Evolutionary conservation across 2,888 invertebrate genomes (phyloP).

Genomic region (Pteria penguin): DNA sequence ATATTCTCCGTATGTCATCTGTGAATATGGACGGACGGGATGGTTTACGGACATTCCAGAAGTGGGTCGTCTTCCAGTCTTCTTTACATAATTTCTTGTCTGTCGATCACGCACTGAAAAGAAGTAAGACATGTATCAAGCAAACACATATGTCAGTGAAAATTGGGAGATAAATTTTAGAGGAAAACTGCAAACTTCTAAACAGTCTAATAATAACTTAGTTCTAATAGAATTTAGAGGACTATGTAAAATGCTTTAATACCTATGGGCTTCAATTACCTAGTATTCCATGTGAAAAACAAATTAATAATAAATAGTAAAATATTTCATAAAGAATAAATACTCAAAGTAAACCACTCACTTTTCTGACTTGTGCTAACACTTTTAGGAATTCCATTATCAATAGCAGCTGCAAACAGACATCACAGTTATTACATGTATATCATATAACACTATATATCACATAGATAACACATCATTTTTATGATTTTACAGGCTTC

Average conservation of each 20-base stretch:
- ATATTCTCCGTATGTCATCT: constrained; percentile 35
- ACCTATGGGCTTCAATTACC: no score
- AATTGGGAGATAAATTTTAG: no score
- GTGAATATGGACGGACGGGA: constrained; percentile 26
- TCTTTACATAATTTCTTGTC: constrained; percentile 54
- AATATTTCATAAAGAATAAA: no score
- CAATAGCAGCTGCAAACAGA: constrained; percentile 72
- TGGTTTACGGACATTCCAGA: constrained; percentile 47
- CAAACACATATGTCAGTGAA: neutral
- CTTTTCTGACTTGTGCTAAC: constrained; percentile 73
- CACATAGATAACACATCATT: neutral
- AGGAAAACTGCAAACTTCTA: no score
- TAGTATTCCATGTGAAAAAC: no score
- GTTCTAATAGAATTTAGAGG: no score
- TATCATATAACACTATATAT: neutral
- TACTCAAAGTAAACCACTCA: no score
- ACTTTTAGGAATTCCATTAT: constrained; percentile 70
- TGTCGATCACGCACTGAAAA: constrained; percentile 67
- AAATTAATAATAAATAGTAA: no score
- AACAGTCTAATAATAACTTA: no score
- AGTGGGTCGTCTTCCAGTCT: constrained; percentile 56
- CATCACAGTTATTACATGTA: neutral
- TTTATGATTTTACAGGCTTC: no score
- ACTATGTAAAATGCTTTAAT: no score
- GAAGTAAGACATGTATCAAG: neutral